Evolutionary conservation across 2,113 vertebrate genomes (phyloP).

Genomic region (Crotalus tigris): DNA sequence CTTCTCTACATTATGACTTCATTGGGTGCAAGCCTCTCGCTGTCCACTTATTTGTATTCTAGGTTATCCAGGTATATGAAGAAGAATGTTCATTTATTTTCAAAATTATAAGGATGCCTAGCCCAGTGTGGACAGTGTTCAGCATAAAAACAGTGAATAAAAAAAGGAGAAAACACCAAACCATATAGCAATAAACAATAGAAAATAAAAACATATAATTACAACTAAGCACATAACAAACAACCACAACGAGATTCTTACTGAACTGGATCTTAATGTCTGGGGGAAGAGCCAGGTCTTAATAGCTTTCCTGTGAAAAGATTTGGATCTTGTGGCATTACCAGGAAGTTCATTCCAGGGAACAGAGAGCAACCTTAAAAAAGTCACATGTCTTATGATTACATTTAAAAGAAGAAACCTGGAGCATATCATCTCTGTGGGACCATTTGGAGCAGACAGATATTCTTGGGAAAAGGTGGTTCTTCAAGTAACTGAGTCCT

Average conservation of each 20-base stretch:
- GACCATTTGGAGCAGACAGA: not conserved
- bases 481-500: not conserved
- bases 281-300: too few relatives aligned
- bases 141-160: not conserved
- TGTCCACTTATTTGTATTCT: not conserved
- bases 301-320: too few relatives aligned
- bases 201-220: not conserved
- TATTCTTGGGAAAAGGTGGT: not conserved
- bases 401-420: not conserved
- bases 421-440: not conserved
- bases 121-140: not conserved
- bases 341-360: not conserved
- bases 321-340: not conserved
- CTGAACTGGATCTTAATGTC: not conserved
- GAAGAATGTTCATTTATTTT: not conserved
- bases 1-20: not conserved
- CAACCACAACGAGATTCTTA: not conserved
- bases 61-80: not conserved
- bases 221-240: not conserved
- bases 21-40: not conserved
- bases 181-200: not conserved
- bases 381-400: not conserved
- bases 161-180: not conserved
- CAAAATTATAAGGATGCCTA: not conserved
- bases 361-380: not conserved